These are phyloP conservation scores for Zosterops hypoxanthus DNA, from an alignment of 2,113 vertebrate genomes.

Conservation along the genomic window DNA sequence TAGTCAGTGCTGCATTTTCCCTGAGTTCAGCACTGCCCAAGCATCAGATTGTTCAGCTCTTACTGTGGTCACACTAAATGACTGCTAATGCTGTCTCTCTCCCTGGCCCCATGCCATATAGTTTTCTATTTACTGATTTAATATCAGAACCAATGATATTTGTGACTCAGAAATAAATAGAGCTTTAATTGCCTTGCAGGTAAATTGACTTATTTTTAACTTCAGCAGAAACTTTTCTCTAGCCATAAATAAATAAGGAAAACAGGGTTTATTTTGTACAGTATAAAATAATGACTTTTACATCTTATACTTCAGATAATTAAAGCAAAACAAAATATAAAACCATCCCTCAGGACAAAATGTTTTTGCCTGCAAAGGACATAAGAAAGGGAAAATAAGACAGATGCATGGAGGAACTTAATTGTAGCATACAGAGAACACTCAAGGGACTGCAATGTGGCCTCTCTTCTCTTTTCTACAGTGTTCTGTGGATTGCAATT, in stretches of 20 bases:
- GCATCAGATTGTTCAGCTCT: not conserved
- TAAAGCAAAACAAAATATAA: slow-evolving; percentile 18
- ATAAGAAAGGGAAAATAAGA: slow-evolving; percentile 21
- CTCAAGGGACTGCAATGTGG: not conserved
- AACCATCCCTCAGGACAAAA: not conserved
- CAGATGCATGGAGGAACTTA: slow-evolving; percentile 7
- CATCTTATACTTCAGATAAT: not conserved
- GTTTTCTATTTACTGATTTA: not conserved
- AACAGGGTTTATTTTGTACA: not conserved
- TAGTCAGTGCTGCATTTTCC: slow-evolving; percentile 21
- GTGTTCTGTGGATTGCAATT: not conserved
- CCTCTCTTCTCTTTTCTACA: not conserved
- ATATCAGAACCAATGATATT: not conserved
- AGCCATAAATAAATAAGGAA: not conserved
- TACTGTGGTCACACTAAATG: not conserved
- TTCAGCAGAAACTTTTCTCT: not conserved
- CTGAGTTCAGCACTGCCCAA: not conserved
- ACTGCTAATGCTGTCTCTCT: not conserved
- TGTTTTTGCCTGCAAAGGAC: slow-evolving; percentile 15
- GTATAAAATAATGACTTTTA: not conserved
- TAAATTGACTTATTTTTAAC: slow-evolving; percentile 6
- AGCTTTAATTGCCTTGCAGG: not conserved
- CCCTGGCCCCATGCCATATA: not conserved
- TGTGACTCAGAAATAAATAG: not conserved
- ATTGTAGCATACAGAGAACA: not conserved